These are phyloP conservation scores for Sycophila sp. DNA, from an alignment of 1,140 invertebrate species.

Conservation along the genomic window DNA sequence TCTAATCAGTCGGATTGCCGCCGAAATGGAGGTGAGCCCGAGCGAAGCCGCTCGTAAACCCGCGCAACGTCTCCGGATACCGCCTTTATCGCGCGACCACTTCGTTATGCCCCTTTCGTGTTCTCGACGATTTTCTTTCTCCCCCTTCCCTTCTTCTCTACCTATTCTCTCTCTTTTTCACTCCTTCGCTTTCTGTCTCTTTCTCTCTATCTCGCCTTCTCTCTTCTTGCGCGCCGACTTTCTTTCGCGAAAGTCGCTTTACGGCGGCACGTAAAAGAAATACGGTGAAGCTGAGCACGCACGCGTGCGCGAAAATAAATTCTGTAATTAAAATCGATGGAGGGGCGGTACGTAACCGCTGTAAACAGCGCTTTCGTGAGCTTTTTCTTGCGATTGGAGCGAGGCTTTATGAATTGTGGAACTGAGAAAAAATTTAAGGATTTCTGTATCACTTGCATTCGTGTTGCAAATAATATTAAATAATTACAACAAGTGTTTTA, in stretches of 20 bases:
- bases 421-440: too few relatives aligned
- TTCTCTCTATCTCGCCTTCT: not conserved
- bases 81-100: not conserved
- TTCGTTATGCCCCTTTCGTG: not conserved
- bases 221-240: not conserved
- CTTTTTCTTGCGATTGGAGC: too few relatives aligned
- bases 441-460: not conserved
- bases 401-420: too few relatives aligned
- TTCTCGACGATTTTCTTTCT: not conserved
- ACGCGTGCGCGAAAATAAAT: not conserved
- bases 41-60: not conserved
- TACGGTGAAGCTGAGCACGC: too few relatives aligned
- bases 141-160: not conserved
- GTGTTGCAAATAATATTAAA: not conserved
- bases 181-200: not conserved
- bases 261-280: slow-evolving; percentile 1
- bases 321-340: slow-evolving; percentile 22
- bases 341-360: too few relatives aligned
- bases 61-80: not conserved
- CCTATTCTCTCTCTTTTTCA: not conserved
- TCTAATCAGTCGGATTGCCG: slow-evolving; percentile 7
- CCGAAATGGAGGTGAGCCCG: not conserved
- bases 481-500: too few relatives aligned
- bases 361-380: too few relatives aligned
- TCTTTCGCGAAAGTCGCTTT: slow-evolving; percentile 29